Evolutionary conservation across 2,888 invertebrate species (phyloP), one percentile per base, ranked within the genome.

Genomic region (Portevinia maculata): DNA sequence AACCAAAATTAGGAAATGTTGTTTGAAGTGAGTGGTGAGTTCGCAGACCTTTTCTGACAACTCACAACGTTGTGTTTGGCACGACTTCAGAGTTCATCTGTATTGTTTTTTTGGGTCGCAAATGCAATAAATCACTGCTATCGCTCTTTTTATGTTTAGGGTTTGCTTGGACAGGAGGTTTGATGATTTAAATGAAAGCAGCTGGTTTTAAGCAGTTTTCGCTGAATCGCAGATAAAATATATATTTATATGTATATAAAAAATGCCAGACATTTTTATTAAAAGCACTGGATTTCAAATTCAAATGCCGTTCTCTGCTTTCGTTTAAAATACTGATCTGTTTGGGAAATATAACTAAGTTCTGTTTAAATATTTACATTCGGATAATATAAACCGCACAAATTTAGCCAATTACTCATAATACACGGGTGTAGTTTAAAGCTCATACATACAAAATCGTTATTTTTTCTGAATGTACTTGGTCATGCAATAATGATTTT

Each of bases 1-100:
- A 83, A 83, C 78, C 71, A 83, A 83, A 83, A 83, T 83, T 78
- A 83, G 67, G 71, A 60, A 83, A 67, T 52, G 30, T 32, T 46
- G 11, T 39, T 32, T 53, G 19, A 65, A 78, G 44, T 52, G 59
- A 81, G 59, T 78, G 64, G 34, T 69, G 79, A 74, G 60, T 50
- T 32, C 57, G 34, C 8, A 32, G 48, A 32, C 15, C 21, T 37
- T 28, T 24, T 46, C 37, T 48, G 39, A 21, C 32, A 60, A 28
- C 39, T 48, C 30, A 21, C 32, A 60, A 28, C 39, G 7, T 19
- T 24, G 21, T 71, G 37, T 55, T 62, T 71, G 48, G 39, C 30
- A 73, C n/a, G 46, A 50, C 17, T 52, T 50, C 50, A 24, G 15
- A 71, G 76, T 71, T 76, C 65, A 55, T 39, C 2, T 39, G 13